Conservation (phyloP, 2,888 invertebrate genomes). For the Volucella zonaria region DNA sequence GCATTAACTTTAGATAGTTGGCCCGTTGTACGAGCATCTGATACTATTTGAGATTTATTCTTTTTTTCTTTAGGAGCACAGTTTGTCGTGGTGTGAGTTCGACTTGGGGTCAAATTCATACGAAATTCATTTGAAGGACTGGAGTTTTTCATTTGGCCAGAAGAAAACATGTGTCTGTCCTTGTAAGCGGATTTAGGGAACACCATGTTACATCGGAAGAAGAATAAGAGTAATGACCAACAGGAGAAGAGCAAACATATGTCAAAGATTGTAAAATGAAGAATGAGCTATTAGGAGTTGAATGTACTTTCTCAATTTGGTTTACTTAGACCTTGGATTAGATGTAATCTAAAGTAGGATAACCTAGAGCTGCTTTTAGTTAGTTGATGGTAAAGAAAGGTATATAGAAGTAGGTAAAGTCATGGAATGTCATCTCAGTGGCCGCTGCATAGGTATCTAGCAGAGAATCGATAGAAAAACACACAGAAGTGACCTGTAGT, state of each 20-base stretch:
- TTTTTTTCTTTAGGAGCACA: slow-evolving; percentile 3
- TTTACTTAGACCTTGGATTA: no score
- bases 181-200: slow-evolving; percentile 36
- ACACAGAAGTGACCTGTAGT: no score
- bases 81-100: not conserved
- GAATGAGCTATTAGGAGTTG: not conserved
- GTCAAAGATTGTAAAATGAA: slow-evolving; percentile 3
- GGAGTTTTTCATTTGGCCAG: not conserved
- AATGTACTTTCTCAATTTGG: not conserved
- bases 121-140: not conserved
- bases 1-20: slow-evolving; percentile 23
- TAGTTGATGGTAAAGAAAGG: no score
- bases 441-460: no score
- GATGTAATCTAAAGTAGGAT: no score
- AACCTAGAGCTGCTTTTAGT: no score
- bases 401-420: no score
- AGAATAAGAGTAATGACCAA: slow-evolving; percentile 18
- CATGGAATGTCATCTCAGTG: no score
- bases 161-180: slow-evolving; percentile 4
- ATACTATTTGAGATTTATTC: not conserved
- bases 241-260: slow-evolving; percentile 17
- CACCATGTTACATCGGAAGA: not conserved
- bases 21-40: not conserved
- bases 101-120: not conserved
- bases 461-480: no score